A percentile compares a stretch with the other conserved stretches of the same genome.
These are phyloP conservation scores for Eupithecia inturbata DNA, from an alignment of 2,888 invertebrate genomes.

Conservation along the genomic window DNA sequence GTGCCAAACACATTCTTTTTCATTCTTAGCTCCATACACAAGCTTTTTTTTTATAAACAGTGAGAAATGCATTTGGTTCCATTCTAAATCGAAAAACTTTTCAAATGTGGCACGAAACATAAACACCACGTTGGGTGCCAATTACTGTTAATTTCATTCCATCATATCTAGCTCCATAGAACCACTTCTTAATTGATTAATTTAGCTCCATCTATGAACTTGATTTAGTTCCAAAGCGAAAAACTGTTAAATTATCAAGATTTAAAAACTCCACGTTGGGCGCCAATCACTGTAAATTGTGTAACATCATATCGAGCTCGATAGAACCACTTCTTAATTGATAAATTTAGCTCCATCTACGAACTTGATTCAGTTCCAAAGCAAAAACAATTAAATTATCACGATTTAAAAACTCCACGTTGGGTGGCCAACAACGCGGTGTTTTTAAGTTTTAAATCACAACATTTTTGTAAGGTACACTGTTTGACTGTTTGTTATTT, in stretches of 20 bases:
- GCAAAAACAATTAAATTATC: not conserved
- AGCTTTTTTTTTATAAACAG: not conserved
- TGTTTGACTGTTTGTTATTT: slow-evolving; percentile 31
- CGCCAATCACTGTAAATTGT: too few relatives aligned
- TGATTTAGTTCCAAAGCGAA: not conserved
- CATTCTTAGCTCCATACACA: not conserved
- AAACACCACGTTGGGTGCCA: too few relatives aligned
- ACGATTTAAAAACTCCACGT: not conserved
- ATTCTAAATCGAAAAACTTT: not conserved
- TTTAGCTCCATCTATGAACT: not conserved
- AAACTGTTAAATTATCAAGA: not conserved
- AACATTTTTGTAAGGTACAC: not conserved
- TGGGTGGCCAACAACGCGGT: not conserved
- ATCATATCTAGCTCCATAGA: not conserved
- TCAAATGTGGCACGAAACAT: not conserved
- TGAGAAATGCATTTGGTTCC: not conserved
- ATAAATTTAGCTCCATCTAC: not conserved
- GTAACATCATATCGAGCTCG: not conserved
- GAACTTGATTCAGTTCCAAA: not conserved
- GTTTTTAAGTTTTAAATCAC: not conserved
- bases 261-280: not conserved
- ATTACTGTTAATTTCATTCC: too few relatives aligned
- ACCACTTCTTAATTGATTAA: not conserved
- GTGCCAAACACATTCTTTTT: not conserved
- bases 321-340: not conserved